Base-by-base conservation (phyloP, 2,888 invertebrate genomes). In the Monopis laevigella region DNA sequence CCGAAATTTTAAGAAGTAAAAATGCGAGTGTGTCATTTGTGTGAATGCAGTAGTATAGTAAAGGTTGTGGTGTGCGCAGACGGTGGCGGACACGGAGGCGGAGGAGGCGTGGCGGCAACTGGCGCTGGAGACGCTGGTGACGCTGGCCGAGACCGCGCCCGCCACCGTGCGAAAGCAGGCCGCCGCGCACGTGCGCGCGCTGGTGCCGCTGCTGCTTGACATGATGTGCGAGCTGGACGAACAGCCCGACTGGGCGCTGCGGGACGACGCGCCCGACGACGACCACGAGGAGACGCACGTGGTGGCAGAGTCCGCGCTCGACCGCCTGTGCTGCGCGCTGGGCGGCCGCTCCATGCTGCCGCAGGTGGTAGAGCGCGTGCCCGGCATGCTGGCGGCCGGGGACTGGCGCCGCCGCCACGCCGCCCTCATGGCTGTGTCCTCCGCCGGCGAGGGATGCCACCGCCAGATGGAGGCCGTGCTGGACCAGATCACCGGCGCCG, bases 371-470 rank as follows among this genome's bases (percentile, higher is more conserved):
- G 86, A 85, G 38, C 88, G 88, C 56, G 87, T 98, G 48, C 94
- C 96, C 0, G 83, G 83, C 26, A 96, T 98, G 97, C 78, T 98
- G 53, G 83, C 83, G 35, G 90, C 88, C 49, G 82, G 86, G 8
- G 89, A 93, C 58, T 94, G 94, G 94, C 88, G 89, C 53, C 89
- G 90, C 51, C 84, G 93, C n/a, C 95, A 98, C 72, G 98, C 98
- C 29, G 99, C 96, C 2, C 84, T 99, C 26, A 99, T 99, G 98
- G 98, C 98, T 0, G 90, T 99, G 35, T 98, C 98, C 4, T 96
- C 98, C 0, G 93, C 97, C 45, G 98, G 98, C 3, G 99, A 99
- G 81, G 99, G 99, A 14, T 99, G 98, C 63, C 96, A 96, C 64
- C 94, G 96, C 62, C 96, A 98, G 70, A 99, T 99, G 99, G 97